Base-by-base conservation (phyloP, 2,888 invertebrate genomes). In the Xestia c-nigrum region DNA sequence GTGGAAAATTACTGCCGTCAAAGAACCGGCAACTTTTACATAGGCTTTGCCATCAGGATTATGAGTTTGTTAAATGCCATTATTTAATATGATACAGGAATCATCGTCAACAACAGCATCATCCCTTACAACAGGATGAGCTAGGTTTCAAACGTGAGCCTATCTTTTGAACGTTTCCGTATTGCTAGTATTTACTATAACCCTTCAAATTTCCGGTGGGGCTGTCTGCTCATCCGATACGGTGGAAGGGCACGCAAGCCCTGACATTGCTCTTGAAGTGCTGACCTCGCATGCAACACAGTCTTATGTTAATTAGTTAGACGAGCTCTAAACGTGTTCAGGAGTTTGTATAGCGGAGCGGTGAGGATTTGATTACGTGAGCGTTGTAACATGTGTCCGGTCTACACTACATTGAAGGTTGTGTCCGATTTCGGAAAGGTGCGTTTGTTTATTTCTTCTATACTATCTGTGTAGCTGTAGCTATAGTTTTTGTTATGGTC, bases 181-280 rank as follows among this genome's bases (percentile, higher is more conserved):
- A n/a, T 21, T 50, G n/a, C 12, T 12, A 69, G n/a, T 16, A 73
- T 70, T 80, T 73, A 80, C 38, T n/a, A 16, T 50, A 38, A n/a
- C 40, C 21, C 57, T 19, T 40, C 68, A 69, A 76, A 82, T 64
- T 71, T 76, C 61, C 76, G 72, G 50, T 67, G 55, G 9, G 50
- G 3, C 64, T 43, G 52, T 64, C 72, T 31, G 72, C 82, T 63
- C 70, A 75, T 82, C 72, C 59, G 77, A 59, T 67, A 78, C 69
- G 59, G 63, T 70, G 40, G 66, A 4, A 46, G 19, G 52, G 16
- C 86, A 86, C 86, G 84, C 84, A 65, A 86, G 70, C 76, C 72
- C 52, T 73, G 85, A 84, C 87, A 86, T 86, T 86, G 79, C 66
- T 83, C 86, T 83, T 84, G 84, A 75, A 79, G 65, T 31, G 38